These are phyloP conservation scores for Tamandua tetradactyla DNA, from an alignment of 2,797 vertebrate genomes.

Conservation along the genomic window DNA sequence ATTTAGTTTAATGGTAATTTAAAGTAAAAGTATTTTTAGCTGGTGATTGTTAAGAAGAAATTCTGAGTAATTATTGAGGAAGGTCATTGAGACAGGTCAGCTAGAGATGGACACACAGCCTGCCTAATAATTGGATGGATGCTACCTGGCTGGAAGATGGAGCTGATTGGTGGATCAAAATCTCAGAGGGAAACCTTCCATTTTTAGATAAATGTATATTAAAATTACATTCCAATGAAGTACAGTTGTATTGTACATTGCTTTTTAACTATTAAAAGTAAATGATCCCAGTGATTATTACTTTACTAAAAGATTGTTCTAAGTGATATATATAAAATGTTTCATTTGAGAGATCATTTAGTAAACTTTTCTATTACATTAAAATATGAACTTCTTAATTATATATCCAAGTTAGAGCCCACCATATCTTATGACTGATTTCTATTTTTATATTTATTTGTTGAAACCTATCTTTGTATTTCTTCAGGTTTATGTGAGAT, in stretches of 20 bases:
- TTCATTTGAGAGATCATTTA: slow-evolving; percentile 57
- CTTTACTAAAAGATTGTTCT: slow-evolving; percentile 38
- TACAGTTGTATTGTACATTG: slow-evolving; percentile 22
- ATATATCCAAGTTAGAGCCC: slow-evolving; percentile 35
- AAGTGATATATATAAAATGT: slow-evolving; percentile 46
- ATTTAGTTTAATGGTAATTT: slow-evolving; percentile 37
- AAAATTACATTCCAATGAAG: slow-evolving; percentile 57
- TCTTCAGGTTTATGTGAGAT: slow-evolving; percentile 95
- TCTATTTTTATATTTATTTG: slow-evolving; percentile 7
- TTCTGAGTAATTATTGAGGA: slow-evolving; percentile 64
- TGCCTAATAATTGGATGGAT: slow-evolving; percentile 62
- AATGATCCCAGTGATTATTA: slow-evolving; percentile 24
- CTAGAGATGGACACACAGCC: slow-evolving; percentile 45
- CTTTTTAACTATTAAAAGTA: slow-evolving; percentile 60
- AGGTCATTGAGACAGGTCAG: slow-evolving; percentile 68
- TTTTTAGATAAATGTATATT: slow-evolving; percentile 49
- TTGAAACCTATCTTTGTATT: slow-evolving; percentile 62
- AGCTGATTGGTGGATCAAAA: slow-evolving; percentile 61
- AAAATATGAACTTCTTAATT: slow-evolving; percentile 43
- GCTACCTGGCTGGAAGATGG: slow-evolving; percentile 73
- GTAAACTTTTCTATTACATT: slow-evolving; percentile 57
- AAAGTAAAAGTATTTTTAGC: slow-evolving; percentile 32
- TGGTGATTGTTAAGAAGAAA: slow-evolving; percentile 60
- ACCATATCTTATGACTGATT: not conserved
- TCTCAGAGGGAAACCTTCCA: slow-evolving; percentile 53